Conservation (phyloP, 2,113 vertebrate genomes). For the Xiphias gladius region DNA sequence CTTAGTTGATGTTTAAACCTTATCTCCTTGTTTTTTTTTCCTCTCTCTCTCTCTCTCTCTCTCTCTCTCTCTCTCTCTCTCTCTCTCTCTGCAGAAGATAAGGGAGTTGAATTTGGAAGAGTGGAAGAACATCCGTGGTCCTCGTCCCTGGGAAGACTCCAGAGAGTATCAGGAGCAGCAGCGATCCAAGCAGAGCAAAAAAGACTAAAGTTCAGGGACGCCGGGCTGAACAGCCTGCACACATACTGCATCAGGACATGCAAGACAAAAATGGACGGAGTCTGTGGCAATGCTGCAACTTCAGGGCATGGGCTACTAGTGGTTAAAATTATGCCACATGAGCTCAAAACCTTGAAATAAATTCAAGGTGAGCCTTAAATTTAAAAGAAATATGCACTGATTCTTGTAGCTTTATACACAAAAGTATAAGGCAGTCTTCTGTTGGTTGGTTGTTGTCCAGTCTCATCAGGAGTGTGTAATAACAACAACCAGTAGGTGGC, state of each 20-base stretch:
- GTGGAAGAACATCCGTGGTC: constrained; percentile 97
- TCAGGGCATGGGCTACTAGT: not conserved
- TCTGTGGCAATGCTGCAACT: not conserved
- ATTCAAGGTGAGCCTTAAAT: constrained; percentile 12
- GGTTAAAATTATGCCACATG: not conserved
- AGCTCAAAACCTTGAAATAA: not conserved
- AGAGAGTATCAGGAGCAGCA: constrained; percentile 88
- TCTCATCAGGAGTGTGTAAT: not conserved
- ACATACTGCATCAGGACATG: not conserved
- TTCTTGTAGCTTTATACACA: not conserved
- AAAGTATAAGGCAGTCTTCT: not conserved
- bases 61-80: not conserved
- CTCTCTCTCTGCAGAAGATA: constrained; percentile 86
- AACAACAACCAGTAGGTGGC: constrained; percentile 58
- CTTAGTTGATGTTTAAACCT: not conserved
- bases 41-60: not conserved
- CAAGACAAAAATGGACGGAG: not conserved
- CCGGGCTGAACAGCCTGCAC: not conserved
- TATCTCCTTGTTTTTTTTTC: not conserved
- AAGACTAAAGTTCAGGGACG: constrained; percentile 15
- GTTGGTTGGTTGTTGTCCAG: not conserved
- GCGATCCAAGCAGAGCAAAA: constrained; percentile 49
- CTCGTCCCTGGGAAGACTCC: constrained; percentile 94
- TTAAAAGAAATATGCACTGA: not conserved
- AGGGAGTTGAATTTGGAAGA: constrained; percentile 84